Evolutionary conservation across 2,113 vertebrate genomes (phyloP).

Genomic region (Triplophysa dalaica): DNA sequence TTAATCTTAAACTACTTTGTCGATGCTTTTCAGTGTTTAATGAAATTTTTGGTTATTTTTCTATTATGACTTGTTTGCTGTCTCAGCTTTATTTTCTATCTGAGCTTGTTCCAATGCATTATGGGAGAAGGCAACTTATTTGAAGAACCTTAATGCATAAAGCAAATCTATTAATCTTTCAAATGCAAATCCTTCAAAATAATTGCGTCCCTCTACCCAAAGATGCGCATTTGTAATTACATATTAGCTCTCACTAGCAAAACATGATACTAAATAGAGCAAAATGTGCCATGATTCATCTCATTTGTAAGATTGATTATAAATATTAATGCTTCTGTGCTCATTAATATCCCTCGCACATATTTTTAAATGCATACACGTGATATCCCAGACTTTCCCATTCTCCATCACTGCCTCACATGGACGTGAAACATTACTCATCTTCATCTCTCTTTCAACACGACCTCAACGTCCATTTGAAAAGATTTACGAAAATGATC

Average conservation of each 20-base stretch:
- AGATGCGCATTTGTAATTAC: slow-evolving; percentile 15
- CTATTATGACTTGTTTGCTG: too few species aligned
- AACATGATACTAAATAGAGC: slow-evolving; percentile 46
- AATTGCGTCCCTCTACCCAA: background rate
- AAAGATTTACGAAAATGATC: background rate
- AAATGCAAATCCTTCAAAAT: background rate
- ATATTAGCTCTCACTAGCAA: slow-evolving; percentile 3
- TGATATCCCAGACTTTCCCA: slow-evolving; percentile 22
- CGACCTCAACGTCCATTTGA: background rate
- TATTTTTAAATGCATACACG: slow-evolving; percentile 27
- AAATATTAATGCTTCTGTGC: slow-evolving; percentile 58
- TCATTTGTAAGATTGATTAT: slow-evolving; percentile 61
- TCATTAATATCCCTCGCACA: slow-evolving; percentile 59
- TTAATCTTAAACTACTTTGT: too few species aligned
- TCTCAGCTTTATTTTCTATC: too few species aligned
- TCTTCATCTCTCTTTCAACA: slow-evolving; percentile 32
- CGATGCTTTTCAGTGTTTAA: too few species aligned
- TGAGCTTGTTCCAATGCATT: too few species aligned
- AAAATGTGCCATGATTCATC: slow-evolving; percentile 54
- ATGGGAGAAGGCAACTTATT: too few species aligned
- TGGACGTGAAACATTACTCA: slow-evolving; percentile 36
- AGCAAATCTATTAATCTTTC: too few species aligned
- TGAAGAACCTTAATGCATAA: too few species aligned
- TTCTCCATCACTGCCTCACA: slow-evolving; percentile 38
- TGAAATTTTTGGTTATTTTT: background rate